phyloP scores from a whole-genome alignment of 2,888 invertebrate genomes.

The Dolichomitus sp. region DNA sequence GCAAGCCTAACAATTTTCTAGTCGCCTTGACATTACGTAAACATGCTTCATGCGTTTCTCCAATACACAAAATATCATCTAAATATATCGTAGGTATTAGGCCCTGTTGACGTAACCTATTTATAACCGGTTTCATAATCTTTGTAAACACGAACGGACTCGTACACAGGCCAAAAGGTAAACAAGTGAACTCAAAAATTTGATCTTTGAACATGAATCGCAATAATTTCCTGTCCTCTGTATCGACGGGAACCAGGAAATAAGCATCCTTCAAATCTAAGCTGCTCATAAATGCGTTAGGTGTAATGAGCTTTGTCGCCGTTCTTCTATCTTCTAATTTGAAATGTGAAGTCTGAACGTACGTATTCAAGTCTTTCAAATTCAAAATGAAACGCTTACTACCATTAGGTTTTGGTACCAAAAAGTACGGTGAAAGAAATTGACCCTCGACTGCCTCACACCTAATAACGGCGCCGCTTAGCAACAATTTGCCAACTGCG shows the following conservation, averaged over 20 bases:
- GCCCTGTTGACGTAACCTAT: neutral
- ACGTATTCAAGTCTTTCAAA: conserved; percentile 70
- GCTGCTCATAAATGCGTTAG: neutral
- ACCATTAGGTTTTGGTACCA: conserved; percentile 69
- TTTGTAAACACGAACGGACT: conserved; percentile 19
- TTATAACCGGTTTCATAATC: conserved; percentile 27
- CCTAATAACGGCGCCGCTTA: conserved; percentile 50
- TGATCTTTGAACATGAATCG: neutral
- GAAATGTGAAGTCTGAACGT: conserved; percentile 70
- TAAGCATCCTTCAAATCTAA: conserved; percentile 20
- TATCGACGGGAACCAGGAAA: conserved; percentile 10
- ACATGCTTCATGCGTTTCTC: neutral
- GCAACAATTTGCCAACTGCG: conserved; percentile 35
- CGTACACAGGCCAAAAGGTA: neutral
- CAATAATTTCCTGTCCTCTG: neutral
- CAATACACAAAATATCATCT: conserved; percentile 32
- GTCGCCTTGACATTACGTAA: conserved; percentile 10
- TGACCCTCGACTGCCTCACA: conserved; percentile 54
- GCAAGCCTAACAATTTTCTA: conserved; percentile 1
- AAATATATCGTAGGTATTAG: conserved; percentile 13
- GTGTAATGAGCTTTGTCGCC: conserved; percentile 27
- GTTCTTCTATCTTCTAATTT: conserved; percentile 74
- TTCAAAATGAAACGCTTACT: conserved; percentile 71
- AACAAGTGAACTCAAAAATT: conserved; percentile 19
- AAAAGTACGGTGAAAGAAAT: conserved; percentile 69